Evolutionary conservation across 2,888 invertebrate genomes (phyloP).

Genomic region (Neoascia interrupta): DNA sequence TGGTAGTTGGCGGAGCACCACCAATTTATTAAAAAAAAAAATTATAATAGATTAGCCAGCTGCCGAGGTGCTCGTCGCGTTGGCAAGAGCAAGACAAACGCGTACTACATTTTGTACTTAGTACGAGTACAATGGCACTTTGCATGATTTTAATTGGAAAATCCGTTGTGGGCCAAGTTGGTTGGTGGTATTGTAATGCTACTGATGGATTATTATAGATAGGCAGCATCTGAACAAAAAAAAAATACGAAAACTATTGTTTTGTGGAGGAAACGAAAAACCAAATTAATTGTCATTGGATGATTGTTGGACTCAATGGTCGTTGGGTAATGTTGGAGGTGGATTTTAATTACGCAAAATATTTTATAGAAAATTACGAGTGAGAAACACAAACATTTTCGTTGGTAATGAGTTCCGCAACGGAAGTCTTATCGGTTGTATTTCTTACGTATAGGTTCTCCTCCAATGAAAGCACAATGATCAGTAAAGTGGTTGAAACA

Average conservation of each 20-base stretch:
- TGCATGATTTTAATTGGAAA: conserved; percentile 52
- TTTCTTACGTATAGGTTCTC: neutral
- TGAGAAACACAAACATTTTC: neutral
- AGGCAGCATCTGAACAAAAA: conserved; percentile 1
- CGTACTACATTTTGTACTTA: conserved; percentile 23
- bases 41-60: neutral
- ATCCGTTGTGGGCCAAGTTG: conserved; percentile 33
- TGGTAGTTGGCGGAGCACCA: neutral
- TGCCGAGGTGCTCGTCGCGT: neutral
- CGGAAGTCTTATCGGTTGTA: conserved; percentile 1
- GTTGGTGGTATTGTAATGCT: conserved; percentile 7
- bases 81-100: conserved; percentile 12
- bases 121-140: conserved; percentile 23
- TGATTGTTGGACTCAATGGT: conserved; percentile 30
- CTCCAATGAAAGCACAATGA: too few species aligned
- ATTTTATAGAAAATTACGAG: neutral
- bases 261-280: neutral
- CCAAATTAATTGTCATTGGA: conserved; percentile 13
- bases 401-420: conserved; percentile 24
- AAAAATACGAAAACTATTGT: conserved; percentile 1
- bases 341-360: conserved; percentile 14
- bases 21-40: conserved; percentile 16
- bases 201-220: neutral
- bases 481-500: too few species aligned
- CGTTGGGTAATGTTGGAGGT: conserved; percentile 28